Base-by-base conservation (phyloP, 92 coral and sea anemone genomes). In the Muricea muricata region DNA sequence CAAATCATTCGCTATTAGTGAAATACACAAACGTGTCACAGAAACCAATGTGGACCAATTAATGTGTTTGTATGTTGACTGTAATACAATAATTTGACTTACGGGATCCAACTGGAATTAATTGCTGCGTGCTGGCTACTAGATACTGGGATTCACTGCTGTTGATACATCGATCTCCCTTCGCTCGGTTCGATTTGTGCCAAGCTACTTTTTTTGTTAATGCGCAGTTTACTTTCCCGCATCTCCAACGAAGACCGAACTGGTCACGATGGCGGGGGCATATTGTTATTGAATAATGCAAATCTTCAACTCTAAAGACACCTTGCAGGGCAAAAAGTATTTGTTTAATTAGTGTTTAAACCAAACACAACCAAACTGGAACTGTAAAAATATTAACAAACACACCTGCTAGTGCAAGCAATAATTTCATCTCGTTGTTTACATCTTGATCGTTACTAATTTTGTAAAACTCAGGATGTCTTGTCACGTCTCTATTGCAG, bases 41-140 rank as follows among this genome's bases (percentile, higher is more conserved):
- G n/a, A n/a, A n/a, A n/a, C n/a, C n/a, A 39, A 65, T 28, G 39
- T 65, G 72, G 47, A 17, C 26, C 24, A n/a, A n/a, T n/a, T n/a
- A n/a, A n/a, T n/a, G n/a, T n/a, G n/a, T n/a, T n/a, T n/a, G n/a
- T n/a, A n/a, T n/a, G n/a, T n/a, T n/a, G n/a, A n/a, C n/a, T n/a
- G n/a, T n/a, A n/a, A n/a, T n/a, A n/a, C n/a, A n/a, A n/a, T n/a
- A n/a, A n/a, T n/a, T n/a, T n/a, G 42, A 86, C 90, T 65, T 86
- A 87, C 90, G 90, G 26, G 87, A 87, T 81, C 90, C 87, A 63
- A 87, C 90, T 71, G 26, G 75, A 81, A 87, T 31, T 11, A 87
- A 75, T 24, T 24, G 47, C 23, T 58, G 68, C n/a, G 67, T 28
- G 25, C 75, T 50, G 26, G 0, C 20, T 80, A 87, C 65, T 5